phyloP scores from a whole-genome alignment of 1,140 invertebrate species.

The Aphelenchoides fujianensis region DNA sequence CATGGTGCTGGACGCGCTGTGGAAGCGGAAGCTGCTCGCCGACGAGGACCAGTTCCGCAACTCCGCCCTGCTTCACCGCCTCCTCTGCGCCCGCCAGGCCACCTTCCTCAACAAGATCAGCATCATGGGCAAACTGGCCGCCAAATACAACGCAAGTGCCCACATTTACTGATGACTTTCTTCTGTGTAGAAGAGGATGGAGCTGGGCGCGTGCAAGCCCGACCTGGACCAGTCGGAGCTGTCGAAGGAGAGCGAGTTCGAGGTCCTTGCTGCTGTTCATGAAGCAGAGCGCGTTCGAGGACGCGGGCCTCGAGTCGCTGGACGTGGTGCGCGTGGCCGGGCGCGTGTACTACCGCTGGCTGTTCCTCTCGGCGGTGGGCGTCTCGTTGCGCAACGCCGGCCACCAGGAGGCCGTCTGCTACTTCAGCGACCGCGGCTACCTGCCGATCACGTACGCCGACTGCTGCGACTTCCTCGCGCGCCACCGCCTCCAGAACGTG shows the following conservation, averaged over 20 bases:
- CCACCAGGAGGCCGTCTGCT: background rate
- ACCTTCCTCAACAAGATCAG: slow-evolving; percentile 1
- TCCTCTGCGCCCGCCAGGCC: background rate
- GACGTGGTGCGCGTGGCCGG: background rate
- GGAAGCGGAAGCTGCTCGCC: background rate
- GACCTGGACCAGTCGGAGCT: background rate
- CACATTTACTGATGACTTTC: no score
- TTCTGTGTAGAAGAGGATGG: background rate
- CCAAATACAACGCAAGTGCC: background rate
- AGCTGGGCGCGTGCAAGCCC: background rate
- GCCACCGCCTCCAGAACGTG: background rate
- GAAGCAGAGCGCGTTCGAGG: background rate
- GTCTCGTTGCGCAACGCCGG: background rate
- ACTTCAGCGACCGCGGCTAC: background rate
- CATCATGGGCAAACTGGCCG: background rate
- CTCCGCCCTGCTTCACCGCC: background rate
- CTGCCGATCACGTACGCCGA: background rate
- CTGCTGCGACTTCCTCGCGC: background rate
- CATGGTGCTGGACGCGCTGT: background rate
- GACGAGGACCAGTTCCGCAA: background rate
- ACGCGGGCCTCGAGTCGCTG: background rate
- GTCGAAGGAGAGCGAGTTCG: background rate
- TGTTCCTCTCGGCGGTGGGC: background rate
- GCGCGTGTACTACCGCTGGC: background rate
- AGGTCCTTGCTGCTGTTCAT: slow-evolving; percentile 2